Evolutionary conservation across 2,888 invertebrate genomes (phyloP).

Genomic region (Drosophila greeni): DNA sequence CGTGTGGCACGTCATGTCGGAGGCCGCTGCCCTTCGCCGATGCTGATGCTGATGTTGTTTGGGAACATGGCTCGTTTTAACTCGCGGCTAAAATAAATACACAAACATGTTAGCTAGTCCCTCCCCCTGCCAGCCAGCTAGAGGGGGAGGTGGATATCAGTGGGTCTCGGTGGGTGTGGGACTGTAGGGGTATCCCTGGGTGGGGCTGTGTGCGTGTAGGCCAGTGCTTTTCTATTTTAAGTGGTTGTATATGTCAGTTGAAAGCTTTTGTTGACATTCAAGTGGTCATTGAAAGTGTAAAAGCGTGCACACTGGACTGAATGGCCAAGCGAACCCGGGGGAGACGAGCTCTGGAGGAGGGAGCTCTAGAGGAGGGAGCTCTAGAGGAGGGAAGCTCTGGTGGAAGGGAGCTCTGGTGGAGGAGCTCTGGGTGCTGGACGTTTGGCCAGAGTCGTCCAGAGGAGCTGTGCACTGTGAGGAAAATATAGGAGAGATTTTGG

Average conservation of each 20-base stretch:
- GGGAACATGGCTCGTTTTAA: slow-evolving; percentile 53
- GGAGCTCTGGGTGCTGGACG: neutral
- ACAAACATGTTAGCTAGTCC: slow-evolving; percentile 28
- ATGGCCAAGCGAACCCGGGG: neutral
- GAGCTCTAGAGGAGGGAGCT: neutral
- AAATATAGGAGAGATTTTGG: neutral
- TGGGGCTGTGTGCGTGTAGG: slow-evolving; percentile 28
- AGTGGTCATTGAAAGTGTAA: slow-evolving; percentile 71
- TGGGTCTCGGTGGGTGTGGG: neutral
- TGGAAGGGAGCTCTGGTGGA: neutral
- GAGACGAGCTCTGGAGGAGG: neutral
- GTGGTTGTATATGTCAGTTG: slow-evolving; percentile 72
- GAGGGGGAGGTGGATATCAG: neutral
- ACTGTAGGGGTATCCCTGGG: neutral
- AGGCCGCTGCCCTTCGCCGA: slow-evolving; percentile 12
- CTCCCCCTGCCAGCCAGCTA: neutral
- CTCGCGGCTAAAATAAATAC: slow-evolving; percentile 61
- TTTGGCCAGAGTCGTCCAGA: neutral
- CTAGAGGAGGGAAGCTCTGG: neutral
- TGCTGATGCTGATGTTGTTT: slow-evolving; percentile 35
- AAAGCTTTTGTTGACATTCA: slow-evolving; percentile 73
- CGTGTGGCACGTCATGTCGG: slow-evolving; percentile 38
- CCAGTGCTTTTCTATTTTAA: slow-evolving; percentile 66
- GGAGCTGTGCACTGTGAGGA: neutral
- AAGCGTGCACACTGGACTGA: slow-evolving; percentile 50